Conservation (phyloP, 2,113 vertebrate genomes). For the Oncorhynchus tshawytscha region DNA sequence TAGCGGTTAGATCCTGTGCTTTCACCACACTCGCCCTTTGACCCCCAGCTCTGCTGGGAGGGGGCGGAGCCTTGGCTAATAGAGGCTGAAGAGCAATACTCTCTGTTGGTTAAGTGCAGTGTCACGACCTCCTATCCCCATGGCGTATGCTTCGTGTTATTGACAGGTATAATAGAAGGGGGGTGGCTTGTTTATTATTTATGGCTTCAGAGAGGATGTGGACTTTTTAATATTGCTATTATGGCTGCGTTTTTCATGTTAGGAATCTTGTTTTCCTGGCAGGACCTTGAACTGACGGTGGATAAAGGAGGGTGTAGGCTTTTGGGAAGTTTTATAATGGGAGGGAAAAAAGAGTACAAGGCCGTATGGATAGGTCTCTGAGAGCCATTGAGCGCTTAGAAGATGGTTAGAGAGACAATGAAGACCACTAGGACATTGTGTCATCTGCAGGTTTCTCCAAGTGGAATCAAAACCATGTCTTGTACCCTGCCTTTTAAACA, state of each 20-base stretch:
- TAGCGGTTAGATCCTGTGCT: conserved; percentile 32
- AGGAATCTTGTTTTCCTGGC: conserved; percentile 67
- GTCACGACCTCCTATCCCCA: conserved; percentile 64
- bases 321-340: conserved; percentile 56
- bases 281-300: conserved; percentile 41
- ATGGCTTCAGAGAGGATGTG: conserved; percentile 72
- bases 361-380: conserved; percentile 34
- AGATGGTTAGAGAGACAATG: conserved; percentile 30
- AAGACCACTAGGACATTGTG: not conserved
- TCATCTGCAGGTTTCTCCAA: not conserved
- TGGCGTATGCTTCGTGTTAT: conserved; percentile 56
- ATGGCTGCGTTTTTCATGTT: conserved; percentile 55
- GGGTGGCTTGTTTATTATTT: conserved; percentile 75
- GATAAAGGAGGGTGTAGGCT: conserved; percentile 49
- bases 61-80: conserved; percentile 62
- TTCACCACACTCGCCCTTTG: conserved; percentile 59
- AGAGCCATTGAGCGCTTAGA: conserved; percentile 38
- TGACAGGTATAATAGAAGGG: conserved; percentile 63
- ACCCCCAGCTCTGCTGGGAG: conserved; percentile 58
- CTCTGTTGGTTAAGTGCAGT: conserved; percentile 72
- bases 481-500: not conserved
- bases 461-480: not conserved
- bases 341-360: conserved; percentile 56
- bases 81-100: conserved; percentile 46
- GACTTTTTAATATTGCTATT: conserved; percentile 66